phyloP scores from a whole-genome alignment of 2,797 vertebrate genomes.

The Harpagifer antarcticus region DNA sequence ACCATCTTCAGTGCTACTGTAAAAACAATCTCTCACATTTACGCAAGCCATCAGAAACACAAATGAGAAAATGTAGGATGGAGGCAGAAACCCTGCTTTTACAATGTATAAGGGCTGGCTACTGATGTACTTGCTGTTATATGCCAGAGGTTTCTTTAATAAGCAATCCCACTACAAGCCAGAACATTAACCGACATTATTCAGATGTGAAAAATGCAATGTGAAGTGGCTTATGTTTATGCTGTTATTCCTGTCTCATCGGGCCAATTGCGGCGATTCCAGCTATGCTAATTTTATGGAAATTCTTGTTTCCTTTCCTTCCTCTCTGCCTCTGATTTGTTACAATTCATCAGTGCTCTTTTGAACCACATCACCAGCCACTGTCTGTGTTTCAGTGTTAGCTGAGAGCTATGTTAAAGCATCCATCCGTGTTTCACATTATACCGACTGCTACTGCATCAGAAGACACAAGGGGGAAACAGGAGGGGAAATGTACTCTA shows the following conservation, averaged over 20 bases:
- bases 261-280: constrained; percentile 55
- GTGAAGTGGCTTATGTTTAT: constrained; percentile 43
- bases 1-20: constrained; percentile 63
- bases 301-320: constrained; percentile 64
- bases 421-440: constrained; percentile 29
- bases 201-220: constrained; percentile 56
- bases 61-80: constrained; percentile 58
- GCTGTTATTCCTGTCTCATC: constrained; percentile 58
- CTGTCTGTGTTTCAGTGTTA: constrained; percentile 48
- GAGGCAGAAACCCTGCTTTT: constrained; percentile 23
- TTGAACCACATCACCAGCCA: constrained; percentile 51
- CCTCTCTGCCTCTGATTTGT: constrained; percentile 55
- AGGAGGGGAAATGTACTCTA: background rate
- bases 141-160: constrained; percentile 49
- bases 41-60: constrained; percentile 59
- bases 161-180: constrained; percentile 47
- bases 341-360: constrained; percentile 62
- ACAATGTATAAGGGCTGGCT: background rate
- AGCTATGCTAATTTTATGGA: constrained; percentile 78
- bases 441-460: constrained; percentile 18
- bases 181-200: constrained; percentile 60
- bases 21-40: constrained; percentile 76
- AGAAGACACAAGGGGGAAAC: constrained; percentile 21
- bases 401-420: constrained; percentile 24
- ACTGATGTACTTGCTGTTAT: constrained; percentile 29